Evolutionary conservation across 2,888 invertebrate genomes (phyloP), one percentile per base, ranked within the genome.

Genomic region (Crepidodera aurea): DNA sequence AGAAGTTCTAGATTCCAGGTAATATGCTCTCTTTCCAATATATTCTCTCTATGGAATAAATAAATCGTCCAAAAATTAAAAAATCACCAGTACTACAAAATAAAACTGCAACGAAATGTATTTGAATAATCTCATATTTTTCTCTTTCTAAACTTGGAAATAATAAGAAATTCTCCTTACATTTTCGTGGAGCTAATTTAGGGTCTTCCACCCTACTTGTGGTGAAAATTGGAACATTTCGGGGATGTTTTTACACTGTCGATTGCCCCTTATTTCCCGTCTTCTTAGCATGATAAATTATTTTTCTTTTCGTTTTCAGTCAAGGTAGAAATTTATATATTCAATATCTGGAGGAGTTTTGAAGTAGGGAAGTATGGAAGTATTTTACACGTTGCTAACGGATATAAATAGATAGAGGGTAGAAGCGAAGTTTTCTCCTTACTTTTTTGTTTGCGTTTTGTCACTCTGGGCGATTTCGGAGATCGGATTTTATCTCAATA

Each of bases 241-340:
- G 6, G 34, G 34, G 34, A 34, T 34, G 34, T 34, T 34, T 34
- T 34, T 34, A 34, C 34, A n/a, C 13, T 12, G 34, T 34, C 34
- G 34, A 34, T 34, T 34, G 34, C 12, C 34, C 34, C 18, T 40
- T 18, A 4, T 40, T 40, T 40, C 18, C 40, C 16, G 8, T 40
- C 40, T 18, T 40, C 18, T 18, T 18, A 18, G 40, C 16, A 40
- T 40, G 40, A 40, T 40, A 40, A 40, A 40, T 40, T 40, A 18
- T 40, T 40, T 40, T 40, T 40, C 18, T 40, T 40, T 18, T 40
- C 40, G 18, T 40, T 40, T 15, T 40, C 10, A 18, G 2, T 40
- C 18, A 18, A 40, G 16, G 40, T 40, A 18, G 40, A 40, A 40
- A 40, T 40, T 40, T 40, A 40, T 40, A 40, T 40, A 40, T 40